A percentile compares a stretch with the other conserved stretches of the same genome.
These are phyloP conservation scores for Galaxias olidus DNA, from an alignment of 2,797 vertebrate genomes.

Conservation along the genomic window DNA sequence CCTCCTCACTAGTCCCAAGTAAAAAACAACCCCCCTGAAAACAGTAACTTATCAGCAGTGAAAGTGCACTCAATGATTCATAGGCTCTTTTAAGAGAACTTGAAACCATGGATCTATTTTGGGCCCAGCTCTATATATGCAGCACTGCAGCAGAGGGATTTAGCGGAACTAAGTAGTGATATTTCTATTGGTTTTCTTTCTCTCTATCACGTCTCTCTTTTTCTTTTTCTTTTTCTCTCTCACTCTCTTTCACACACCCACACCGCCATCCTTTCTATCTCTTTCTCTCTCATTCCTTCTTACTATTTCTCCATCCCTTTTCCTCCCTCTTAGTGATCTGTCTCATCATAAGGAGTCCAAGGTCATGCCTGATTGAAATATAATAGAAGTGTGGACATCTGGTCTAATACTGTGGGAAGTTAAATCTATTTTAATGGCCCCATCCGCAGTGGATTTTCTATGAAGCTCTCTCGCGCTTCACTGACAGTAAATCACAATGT, in stretches of 20 bases:
- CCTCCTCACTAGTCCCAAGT: conserved; percentile 33
- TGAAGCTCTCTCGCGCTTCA: conserved; percentile 77
- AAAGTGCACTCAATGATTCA: conserved; percentile 75
- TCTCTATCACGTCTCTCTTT: conserved; percentile 33
- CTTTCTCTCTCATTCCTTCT: conserved; percentile 4
- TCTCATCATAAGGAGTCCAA: conserved; percentile 76
- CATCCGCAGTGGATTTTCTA: conserved; percentile 75
- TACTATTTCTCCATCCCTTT: neutral
- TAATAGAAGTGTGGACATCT: conserved; percentile 83
- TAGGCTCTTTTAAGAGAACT: conserved; percentile 71
- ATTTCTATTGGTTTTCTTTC: conserved; percentile 65
- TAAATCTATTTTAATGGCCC: conserved; percentile 81
- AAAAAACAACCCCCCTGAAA: conserved; percentile 35
- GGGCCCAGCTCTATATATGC: conserved; percentile 48
- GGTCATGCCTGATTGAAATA: conserved; percentile 81
- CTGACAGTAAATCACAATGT: conserved; percentile 82
- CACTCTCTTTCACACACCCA: conserved; percentile 36
- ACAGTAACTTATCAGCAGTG: conserved; percentile 57
- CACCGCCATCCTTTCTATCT: conserved; percentile 46
- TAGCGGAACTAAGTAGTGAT: conserved; percentile 73
- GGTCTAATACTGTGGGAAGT: conserved; percentile 80
- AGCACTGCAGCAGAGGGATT: conserved; percentile 64
- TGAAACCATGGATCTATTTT: conserved; percentile 74
- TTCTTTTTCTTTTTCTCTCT: conserved; percentile 34
- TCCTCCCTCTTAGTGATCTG: conserved; percentile 54